phyloP scores from a whole-genome alignment of 2,797 vertebrate species.

The Siniperca obscura region DNA sequence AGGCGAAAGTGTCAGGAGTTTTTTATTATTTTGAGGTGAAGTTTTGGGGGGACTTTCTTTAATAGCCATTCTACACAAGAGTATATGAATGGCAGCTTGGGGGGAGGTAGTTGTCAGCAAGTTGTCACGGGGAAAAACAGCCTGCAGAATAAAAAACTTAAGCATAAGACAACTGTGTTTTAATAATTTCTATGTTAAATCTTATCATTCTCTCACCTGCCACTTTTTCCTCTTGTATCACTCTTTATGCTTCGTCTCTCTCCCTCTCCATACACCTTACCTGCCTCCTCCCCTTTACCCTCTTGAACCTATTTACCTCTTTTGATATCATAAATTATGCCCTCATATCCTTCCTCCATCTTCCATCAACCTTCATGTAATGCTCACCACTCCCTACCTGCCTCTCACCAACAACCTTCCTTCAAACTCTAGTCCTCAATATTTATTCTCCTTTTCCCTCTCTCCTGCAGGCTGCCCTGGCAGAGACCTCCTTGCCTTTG shows the following conservation, averaged over 20 bases:
- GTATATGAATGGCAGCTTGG: conserved; percentile 63
- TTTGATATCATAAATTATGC: background rate
- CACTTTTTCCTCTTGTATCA: conserved; percentile 8
- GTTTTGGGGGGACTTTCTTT: conserved; percentile 83
- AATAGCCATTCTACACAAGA: conserved; percentile 68
- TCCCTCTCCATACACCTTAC: background rate
- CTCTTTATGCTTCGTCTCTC: conserved; percentile 9
- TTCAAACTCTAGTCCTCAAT: conserved; percentile 6
- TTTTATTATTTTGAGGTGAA: conserved; percentile 94
- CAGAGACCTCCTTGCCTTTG: conserved; percentile 97
- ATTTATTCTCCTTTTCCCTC: background rate
- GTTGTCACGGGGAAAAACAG: conserved; percentile 57
- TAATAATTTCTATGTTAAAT: conserved; percentile 60
- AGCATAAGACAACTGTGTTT: conserved; percentile 37
- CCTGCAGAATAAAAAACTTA: conserved; percentile 50
- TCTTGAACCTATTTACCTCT: background rate
- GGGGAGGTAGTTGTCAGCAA: conserved; percentile 57
- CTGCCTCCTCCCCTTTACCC: background rate
- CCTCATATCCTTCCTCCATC: background rate
- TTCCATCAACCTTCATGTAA: background rate
- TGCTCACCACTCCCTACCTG: background rate
- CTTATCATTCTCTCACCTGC: conserved; percentile 27
- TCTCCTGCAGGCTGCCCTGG: conserved; percentile 91
- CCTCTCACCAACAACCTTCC: background rate
- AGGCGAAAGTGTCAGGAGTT: conserved; percentile 94